These are phyloP conservation scores for Rhysida immarginata DNA, from an alignment of 1,140 invertebrate genomes.

Conservation along the genomic window DNA sequence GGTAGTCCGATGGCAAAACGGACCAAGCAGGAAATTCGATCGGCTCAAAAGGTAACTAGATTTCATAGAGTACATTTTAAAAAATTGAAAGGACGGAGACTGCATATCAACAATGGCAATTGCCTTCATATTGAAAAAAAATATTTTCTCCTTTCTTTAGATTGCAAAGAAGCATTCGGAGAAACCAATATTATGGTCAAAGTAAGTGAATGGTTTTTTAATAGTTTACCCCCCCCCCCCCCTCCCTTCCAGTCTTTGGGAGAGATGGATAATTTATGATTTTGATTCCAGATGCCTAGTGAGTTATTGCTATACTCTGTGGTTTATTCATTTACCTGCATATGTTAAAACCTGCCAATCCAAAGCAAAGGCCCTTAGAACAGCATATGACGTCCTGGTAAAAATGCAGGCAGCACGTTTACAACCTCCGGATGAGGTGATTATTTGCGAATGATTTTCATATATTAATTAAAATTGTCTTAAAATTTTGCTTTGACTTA, in stretches of 20 bases:
- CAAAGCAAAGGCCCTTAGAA: conserved; percentile 54
- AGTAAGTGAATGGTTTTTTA: conserved; percentile 42
- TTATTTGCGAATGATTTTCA: too few relatives aligned
- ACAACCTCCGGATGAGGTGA: conserved; percentile 74
- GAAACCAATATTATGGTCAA: conserved; percentile 73
- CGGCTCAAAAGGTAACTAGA: conserved; percentile 57
- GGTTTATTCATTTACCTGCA: conserved; percentile 88
- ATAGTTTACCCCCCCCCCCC: too few relatives aligned
- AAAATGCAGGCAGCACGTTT: conserved; percentile 65
- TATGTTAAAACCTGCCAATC: conserved; percentile 40
- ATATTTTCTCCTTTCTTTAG: conserved; percentile 20
- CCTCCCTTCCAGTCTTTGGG: background rate
- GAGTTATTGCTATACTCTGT: conserved; percentile 57
- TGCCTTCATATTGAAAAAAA: too few relatives aligned
- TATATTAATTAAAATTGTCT: too few relatives aligned
- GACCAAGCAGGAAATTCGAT: conserved; percentile 87
- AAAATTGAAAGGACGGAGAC: too few relatives aligned
- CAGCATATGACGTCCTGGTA: conserved; percentile 72
- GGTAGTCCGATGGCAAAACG: conserved; percentile 78
- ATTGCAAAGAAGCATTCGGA: conserved; percentile 49
- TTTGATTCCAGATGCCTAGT: conserved; percentile 28
- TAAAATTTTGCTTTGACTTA: too few relatives aligned
- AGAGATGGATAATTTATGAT: background rate
- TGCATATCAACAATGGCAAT: too few relatives aligned
- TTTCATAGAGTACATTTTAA: too few relatives aligned